These are phyloP conservation scores for Platyrinchus mystaceus DNA, from an alignment of 2,797 vertebrate genomes.

Conservation along the genomic window DNA sequence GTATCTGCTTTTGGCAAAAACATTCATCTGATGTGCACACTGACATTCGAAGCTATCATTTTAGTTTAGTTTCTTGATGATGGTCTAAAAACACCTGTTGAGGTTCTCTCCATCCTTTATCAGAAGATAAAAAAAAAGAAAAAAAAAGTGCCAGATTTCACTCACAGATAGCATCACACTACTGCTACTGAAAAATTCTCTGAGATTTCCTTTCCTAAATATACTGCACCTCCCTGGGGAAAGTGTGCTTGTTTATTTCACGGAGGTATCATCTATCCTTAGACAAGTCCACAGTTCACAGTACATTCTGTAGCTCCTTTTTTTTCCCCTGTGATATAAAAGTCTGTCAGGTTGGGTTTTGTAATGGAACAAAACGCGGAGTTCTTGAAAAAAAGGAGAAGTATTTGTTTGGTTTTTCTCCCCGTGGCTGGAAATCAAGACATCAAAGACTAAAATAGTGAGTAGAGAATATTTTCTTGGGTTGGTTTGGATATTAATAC, in stretches of 20 bases:
- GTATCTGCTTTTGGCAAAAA: background rate
- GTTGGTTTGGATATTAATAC: background rate
- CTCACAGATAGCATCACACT: background rate
- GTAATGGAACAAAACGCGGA: background rate
- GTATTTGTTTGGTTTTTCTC: constrained; percentile 17
- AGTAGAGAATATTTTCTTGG: background rate
- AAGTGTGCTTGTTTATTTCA: background rate
- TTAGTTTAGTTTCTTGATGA: background rate
- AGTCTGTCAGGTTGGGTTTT: constrained; percentile 6
- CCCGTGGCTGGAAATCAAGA: background rate
- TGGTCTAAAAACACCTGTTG: background rate
- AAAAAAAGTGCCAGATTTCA: background rate
- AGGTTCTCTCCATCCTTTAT: background rate
- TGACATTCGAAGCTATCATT: background rate
- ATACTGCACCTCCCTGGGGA: background rate
- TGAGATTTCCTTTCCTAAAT: background rate
- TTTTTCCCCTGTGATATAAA: background rate
- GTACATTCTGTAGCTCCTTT: background rate
- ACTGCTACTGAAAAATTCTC: background rate
- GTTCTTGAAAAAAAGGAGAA: background rate
- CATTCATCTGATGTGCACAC: background rate
- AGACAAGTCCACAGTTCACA: background rate
- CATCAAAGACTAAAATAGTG: background rate
- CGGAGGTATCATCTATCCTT: background rate
- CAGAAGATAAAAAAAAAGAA: background rate